phyloP scores from a whole-genome alignment of 2,113 vertebrate species.

The Amazona guildingii region DNA sequence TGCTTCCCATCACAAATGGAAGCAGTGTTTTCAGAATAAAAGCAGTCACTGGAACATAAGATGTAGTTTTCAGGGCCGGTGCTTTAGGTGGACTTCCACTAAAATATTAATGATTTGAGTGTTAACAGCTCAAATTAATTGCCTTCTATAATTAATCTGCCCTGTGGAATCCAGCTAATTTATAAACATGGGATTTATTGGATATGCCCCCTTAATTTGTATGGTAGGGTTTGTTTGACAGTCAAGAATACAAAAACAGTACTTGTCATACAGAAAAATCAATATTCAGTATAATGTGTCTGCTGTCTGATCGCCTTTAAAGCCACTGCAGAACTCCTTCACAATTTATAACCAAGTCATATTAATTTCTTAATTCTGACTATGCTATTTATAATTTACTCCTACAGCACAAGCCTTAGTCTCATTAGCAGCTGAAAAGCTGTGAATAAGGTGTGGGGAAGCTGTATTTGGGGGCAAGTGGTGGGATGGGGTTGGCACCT shows the following conservation, averaged over 20 bases:
- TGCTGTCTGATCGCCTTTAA: not conserved
- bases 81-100: not conserved
- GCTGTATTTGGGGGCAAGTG: not conserved
- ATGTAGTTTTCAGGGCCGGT: not conserved
- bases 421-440: not conserved
- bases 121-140: conserved; percentile 4
- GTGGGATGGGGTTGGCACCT: not conserved
- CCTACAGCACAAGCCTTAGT: accelerated
- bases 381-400: accelerated
- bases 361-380: not conserved
- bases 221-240: not conserved
- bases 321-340: accelerated
- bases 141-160: conserved; percentile 2
- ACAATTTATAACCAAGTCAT: not conserved
- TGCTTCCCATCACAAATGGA: not conserved
- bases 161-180: not conserved
- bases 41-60: not conserved
- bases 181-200: not conserved
- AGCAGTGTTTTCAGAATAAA: not conserved
- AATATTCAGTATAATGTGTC: not conserved
- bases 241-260: not conserved
- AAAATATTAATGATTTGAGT: conserved; percentile 3
- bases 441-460: accelerated
- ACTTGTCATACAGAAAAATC: not conserved
- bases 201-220: not conserved